A percentile compares a stretch with the other conserved stretches of the same genome.
Evolutionary conservation across 2,797 vertebrate species (phyloP).

Genomic region (Lerista edwardsae): DNA sequence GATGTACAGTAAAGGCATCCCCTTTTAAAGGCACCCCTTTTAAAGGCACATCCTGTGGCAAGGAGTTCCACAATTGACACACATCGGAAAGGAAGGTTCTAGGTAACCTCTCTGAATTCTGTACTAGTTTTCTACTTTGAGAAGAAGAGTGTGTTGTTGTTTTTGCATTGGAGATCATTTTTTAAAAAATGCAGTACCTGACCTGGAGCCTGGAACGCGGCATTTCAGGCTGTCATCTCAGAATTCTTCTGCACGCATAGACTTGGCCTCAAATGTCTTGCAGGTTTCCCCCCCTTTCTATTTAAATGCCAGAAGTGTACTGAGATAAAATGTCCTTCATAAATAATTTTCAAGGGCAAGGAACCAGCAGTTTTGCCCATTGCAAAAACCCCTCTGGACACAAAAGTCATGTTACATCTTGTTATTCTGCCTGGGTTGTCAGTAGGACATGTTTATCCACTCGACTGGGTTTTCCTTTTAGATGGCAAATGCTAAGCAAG

Average conservation of each 20-base stretch:
- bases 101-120: too few species aligned
- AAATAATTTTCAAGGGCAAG: slow-evolving; percentile 33
- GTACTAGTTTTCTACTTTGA: too few species aligned
- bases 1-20: too few species aligned
- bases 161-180: too few species aligned
- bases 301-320: slow-evolving; percentile 17
- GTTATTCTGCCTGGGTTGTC: slow-evolving; percentile 27
- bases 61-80: too few species aligned
- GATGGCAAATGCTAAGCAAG: neutral
- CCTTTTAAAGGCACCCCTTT: too few species aligned
- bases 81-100: too few species aligned
- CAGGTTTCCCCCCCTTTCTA: neutral
- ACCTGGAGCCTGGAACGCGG: too few species aligned
- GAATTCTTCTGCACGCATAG: neutral
- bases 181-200: too few species aligned
- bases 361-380: slow-evolving; percentile 8
- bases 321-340: slow-evolving; percentile 19
- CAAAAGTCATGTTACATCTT: slow-evolving; percentile 29
- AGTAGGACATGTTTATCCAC: slow-evolving; percentile 35
- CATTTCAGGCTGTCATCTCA: neutral
- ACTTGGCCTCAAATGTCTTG: neutral
- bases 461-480: slow-evolving; percentile 23
- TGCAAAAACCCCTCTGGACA: slow-evolving; percentile 4
- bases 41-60: too few species aligned
- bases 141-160: too few species aligned